Evolutionary conservation across 1,140 invertebrate species (phyloP), one percentile per base, ranked within the genome.

Genomic region (Galleria mellonella): DNA sequence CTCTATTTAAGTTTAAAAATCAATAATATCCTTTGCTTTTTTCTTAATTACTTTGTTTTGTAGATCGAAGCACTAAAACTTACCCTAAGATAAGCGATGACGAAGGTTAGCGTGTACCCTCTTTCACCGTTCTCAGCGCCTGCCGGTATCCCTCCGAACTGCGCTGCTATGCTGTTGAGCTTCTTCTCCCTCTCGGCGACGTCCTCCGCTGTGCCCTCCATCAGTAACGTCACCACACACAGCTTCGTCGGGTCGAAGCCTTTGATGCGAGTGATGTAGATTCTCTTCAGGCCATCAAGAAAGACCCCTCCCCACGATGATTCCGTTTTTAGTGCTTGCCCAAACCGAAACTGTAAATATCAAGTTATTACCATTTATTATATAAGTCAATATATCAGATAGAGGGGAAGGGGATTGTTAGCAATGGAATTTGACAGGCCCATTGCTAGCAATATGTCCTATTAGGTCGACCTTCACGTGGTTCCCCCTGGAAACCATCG

Each of bases 51-150:
- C n/a, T n/a, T n/a, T n/a, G n/a, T n/a, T n/a, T n/a, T n/a, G n/a
- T n/a, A n/a, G n/a, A n/a, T n/a, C 17, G 6, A 23, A 6, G 6
- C 29, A 5, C 1, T 27, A 11, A 33, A 28, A 85, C 89, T 89
- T 78, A 94, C 95, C 74, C 98, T 90, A 10, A 99, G 92, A 73
- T 99, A 99, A 9, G 98, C 98, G 48, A 99, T 99, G n/a, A 98
- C 96, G 78, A 98, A 99, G 0, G 98, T 99, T 4, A 99, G 79
- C 50, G 96, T 94, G 62, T 99, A 99, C 4, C 98, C 98, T 29
- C 96, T 89, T 76, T 96, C 92, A 0, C 98, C 98, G 73, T 99
- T 99, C 15, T 92, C 92, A 47, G 96, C 94, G 0, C 98, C 98
- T 0, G 94, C 97, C 1, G 95, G 91, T 30, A 99, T 87, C 6